Evolutionary conservation across 2,888 invertebrate species (phyloP), one percentile per base, ranked within the genome.

Genomic region (Operophtera brumata): DNA sequence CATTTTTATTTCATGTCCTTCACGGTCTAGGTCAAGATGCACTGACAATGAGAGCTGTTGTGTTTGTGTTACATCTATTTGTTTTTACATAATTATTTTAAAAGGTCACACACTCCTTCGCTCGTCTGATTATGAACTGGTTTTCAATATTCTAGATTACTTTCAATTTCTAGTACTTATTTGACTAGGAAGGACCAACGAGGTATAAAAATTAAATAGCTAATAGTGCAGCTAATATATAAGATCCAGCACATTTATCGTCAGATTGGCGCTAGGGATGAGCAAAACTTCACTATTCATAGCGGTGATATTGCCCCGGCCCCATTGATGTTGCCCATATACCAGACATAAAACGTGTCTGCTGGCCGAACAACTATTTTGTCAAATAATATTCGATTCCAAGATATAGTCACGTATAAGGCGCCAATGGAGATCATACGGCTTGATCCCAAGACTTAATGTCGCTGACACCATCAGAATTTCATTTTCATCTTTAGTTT

Each of bases 371-470:
- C 63, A 59, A 59, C 67, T 62, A 54, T 57, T 62, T 60, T 65
- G 68, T 69, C 68, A 70, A 73, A 73, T 70, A 71, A 70, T 74
- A 69, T 76, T 72, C 66, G 65, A 61, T 66, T 66, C 61, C 62
- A 55, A 65, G 61, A 60, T 66, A 66, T 66, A 67, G 69, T 70
- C 70, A 70, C 67, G 66, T 71, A 63, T 59, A 60, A 63, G 59
- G 49, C 59, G 61, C 58, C 63, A 57, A 60, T 61, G 63, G 59
- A 65, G 53, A 64, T 64, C 64, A 65, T 65, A 64, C 59, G 45
- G 54, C 62, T 50, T 20, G 2, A 20, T 20, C 20, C 61, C 60
- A 37, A 57, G 47, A 48, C 44, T 43, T 36, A n/a, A 14, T 46
- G 49, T 36, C 39, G 14, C 51, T 45, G 44, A 41, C 42, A 45